Percentiles rank a stretch among this genome's conserved stretches.
These are phyloP conservation scores for Phenacoccus solenopsis DNA, from an alignment of 1,140 invertebrate genomes.

Conservation along the genomic window DNA sequence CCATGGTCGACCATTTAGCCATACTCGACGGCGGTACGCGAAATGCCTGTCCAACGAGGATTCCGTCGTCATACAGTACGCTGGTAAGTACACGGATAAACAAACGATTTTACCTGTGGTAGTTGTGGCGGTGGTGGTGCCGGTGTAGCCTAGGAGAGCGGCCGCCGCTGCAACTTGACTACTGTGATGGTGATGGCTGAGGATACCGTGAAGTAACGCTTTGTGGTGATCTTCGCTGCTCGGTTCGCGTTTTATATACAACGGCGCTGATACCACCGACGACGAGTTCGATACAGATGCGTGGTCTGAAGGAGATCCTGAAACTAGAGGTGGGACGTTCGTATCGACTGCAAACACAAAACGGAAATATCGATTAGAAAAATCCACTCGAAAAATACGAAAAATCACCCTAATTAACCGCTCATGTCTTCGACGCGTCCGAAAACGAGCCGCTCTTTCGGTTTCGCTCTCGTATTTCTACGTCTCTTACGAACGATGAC, in stretches of 20 bases:
- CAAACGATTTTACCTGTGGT: conserved; percentile 14
- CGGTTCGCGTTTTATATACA: not conserved
- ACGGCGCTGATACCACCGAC: not conserved
- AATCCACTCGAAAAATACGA: no score
- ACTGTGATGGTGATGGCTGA: conserved; percentile 9
- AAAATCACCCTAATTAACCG: no score
- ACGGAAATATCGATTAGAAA: not conserved
- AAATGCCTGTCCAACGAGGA: not conserved
- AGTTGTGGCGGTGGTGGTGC: not conserved
- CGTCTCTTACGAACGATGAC: not conserved
- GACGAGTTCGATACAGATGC: not conserved
- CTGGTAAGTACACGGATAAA: not conserved
- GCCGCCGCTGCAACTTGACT: not conserved
- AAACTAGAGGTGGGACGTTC: not conserved
- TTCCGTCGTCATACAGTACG: not conserved
- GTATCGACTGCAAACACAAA: not conserved
- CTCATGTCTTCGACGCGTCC: no score
- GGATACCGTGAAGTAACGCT: conserved; percentile 10
- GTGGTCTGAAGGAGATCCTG: conserved; percentile 4
- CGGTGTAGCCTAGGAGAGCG: not conserved
- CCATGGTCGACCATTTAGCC: conserved; percentile 6
- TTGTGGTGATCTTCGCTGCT: not conserved
- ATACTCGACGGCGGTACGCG: not conserved
- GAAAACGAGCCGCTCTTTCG: no score
- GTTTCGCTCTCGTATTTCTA: no score